These are phyloP conservation scores for Cassiopea xamachana DNA, from an alignment of 30 jellyfish, hydroid and myxozoan species.

Conservation along the genomic window DNA sequence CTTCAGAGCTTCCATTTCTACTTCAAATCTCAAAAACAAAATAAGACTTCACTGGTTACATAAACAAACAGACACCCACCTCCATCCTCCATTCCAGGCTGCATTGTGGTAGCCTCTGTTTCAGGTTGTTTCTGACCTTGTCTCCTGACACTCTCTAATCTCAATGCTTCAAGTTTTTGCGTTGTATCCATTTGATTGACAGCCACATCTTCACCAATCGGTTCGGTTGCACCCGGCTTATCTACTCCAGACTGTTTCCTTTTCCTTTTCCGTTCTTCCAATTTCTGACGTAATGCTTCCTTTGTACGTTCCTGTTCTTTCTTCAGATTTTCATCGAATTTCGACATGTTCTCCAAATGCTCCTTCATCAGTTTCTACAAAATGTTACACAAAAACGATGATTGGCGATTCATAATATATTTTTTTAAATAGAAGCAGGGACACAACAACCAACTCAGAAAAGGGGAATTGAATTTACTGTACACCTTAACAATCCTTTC, in stretches of 20 bases:
- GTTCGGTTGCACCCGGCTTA: constrained; percentile 34
- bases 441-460: not conserved
- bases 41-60: not conserved
- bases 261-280: constrained; percentile 88
- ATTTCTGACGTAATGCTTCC: constrained; percentile 81
- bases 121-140: not conserved
- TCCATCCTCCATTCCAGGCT: not conserved
- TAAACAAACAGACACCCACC: not conserved
- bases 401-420: not conserved
- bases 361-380: constrained; percentile 89
- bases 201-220: constrained; percentile 36
- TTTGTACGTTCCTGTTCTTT: constrained; percentile 95
- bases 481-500: no score
- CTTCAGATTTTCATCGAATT: constrained; percentile 83
- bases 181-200: constrained; percentile 30
- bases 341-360: constrained; percentile 83
- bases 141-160: not conserved
- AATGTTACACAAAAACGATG: not conserved
- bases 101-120: not conserved
- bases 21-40: no score
- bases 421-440: not conserved
- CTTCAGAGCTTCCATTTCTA: no score
- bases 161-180: constrained; percentile 31
- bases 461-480: no score
- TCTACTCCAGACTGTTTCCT: constrained; percentile 67